Percentiles rank a stretch among this genome's conserved stretches.
Evolutionary conservation across 2,113 vertebrate genomes (phyloP).

Genomic region (Corythaeola cristata): DNA sequence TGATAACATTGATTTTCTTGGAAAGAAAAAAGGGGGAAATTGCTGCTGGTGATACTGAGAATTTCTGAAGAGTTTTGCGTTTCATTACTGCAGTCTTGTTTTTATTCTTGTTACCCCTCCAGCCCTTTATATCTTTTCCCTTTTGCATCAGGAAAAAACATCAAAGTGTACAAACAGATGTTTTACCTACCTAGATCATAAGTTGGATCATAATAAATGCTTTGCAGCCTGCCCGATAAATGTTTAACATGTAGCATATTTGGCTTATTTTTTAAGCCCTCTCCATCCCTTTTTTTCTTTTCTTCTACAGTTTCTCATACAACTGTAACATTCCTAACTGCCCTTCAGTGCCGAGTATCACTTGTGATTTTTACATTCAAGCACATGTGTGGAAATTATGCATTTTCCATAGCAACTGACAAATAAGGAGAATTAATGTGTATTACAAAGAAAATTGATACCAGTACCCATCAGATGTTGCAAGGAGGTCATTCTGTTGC

Average conservation of each 20-base stretch:
- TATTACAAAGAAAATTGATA: slow-evolving; percentile 57
- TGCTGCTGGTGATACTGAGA: slow-evolving; percentile 31
- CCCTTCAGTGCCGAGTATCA: neutral
- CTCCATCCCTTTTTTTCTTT: neutral
- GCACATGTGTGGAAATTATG: neutral
- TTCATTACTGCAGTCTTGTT: slow-evolving; percentile 29
- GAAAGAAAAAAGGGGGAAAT: slow-evolving; percentile 35
- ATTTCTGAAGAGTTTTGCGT: slow-evolving; percentile 54
- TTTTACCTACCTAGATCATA: slow-evolving; percentile 14
- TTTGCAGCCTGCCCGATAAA: slow-evolving; percentile 16
- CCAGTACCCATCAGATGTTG: slow-evolving; percentile 8
- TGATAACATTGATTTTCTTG: slow-evolving; percentile 54
- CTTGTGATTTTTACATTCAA: neutral
- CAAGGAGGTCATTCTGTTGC: slow-evolving; percentile 34
- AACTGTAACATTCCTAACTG: neutral
- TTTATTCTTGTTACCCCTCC: slow-evolving; percentile 29
- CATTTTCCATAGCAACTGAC: neutral
- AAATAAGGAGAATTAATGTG: slow-evolving; percentile 44
- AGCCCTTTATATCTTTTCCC: slow-evolving; percentile 39
- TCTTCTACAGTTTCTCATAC: neutral
- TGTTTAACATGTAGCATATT: neutral
- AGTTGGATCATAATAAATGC: neutral
- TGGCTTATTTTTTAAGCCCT: neutral
- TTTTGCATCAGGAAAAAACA: slow-evolving; percentile 55
- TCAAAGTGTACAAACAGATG: slow-evolving; percentile 54